phyloP scores from a whole-genome alignment of 1,140 invertebrate genomes.

The Pseudomyrmex pallidus region DNA sequence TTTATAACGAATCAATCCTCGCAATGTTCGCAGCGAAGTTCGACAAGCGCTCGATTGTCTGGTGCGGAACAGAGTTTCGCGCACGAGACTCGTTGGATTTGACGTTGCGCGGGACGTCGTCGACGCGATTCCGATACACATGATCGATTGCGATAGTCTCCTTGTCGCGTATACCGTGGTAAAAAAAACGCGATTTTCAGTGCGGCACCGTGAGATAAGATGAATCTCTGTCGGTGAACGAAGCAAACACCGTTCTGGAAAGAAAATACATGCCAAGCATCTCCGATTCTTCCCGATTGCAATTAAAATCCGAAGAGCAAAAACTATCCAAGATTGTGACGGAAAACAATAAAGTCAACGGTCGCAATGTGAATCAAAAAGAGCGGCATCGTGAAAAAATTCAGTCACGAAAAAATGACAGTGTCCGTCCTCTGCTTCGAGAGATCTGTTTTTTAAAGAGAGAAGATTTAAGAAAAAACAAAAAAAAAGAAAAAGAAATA shows the following conservation, averaged over 20 bases:
- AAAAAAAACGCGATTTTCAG: neutral
- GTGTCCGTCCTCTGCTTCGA: neutral
- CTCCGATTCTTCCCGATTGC: neutral
- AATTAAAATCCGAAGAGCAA: neutral
- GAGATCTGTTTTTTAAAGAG: neutral
- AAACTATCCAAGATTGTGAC: no score
- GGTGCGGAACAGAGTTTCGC: slow-evolving; percentile 59
- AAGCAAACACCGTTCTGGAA: neutral
- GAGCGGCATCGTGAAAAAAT: neutral
- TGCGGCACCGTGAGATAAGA: neutral
- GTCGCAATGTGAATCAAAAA: no score
- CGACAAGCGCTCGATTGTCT: slow-evolving; percentile 53
- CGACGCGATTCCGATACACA: slow-evolving; percentile 21
- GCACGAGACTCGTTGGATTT: slow-evolving; percentile 21
- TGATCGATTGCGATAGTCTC: slow-evolving; percentile 17
- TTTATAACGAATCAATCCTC: neutral
- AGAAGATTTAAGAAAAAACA: neutral
- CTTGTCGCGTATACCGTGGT: neutral
- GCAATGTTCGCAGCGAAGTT: slow-evolving; percentile 31
- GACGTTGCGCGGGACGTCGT: slow-evolving; percentile 36
- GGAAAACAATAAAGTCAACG: no score
- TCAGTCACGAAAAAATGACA: no score
- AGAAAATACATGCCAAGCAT: no score
- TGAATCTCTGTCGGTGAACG: neutral
- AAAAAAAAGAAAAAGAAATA: neutral